Percentiles rank a stretch among this genome's conserved stretches.
Conservation (phyloP, 2,113 vertebrate species). For the Nannobrachium achirus region DNA sequence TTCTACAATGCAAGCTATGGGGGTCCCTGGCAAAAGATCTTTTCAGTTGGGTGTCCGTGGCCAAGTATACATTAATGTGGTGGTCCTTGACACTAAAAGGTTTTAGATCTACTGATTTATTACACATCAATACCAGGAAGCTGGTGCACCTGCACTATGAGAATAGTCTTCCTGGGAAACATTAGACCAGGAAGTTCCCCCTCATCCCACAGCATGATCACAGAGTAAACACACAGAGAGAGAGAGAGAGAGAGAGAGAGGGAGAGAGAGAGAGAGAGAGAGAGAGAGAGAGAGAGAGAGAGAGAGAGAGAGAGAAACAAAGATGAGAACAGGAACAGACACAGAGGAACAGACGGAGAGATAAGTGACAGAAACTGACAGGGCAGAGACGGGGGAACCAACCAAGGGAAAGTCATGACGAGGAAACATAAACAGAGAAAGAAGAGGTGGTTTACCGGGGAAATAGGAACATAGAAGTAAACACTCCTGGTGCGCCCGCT, state of each 20-base stretch:
- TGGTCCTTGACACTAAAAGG: too few relatives aligned
- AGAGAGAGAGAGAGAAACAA: not conserved
- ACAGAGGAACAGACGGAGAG: not conserved
- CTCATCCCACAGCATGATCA: not conserved
- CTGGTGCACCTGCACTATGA: constrained; percentile 25
- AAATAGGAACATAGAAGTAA: constrained; percentile 38
- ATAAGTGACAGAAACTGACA: not conserved
- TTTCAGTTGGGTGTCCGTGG: too few relatives aligned
- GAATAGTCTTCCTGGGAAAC: constrained; percentile 30
- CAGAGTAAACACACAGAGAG: not conserved
- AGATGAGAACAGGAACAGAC: not conserved
- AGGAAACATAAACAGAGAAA: not conserved
- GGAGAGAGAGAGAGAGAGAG: not conserved
- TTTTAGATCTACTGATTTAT: too few relatives aligned
- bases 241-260: not conserved
- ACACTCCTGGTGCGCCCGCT: too few relatives aligned
- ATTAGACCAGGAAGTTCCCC: constrained; percentile 8
- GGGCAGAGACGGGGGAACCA: too few relatives aligned
- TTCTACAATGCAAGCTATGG: too few relatives aligned
- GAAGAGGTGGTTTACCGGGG: not conserved
- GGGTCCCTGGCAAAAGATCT: too few relatives aligned
- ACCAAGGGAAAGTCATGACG: too few relatives aligned
- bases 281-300: not conserved
- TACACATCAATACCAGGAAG: constrained; percentile 18
- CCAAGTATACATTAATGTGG: too few relatives aligned